Evolutionary conservation across 1,140 invertebrate species (phyloP).

Genomic region (Diorhabda sublineata): DNA sequence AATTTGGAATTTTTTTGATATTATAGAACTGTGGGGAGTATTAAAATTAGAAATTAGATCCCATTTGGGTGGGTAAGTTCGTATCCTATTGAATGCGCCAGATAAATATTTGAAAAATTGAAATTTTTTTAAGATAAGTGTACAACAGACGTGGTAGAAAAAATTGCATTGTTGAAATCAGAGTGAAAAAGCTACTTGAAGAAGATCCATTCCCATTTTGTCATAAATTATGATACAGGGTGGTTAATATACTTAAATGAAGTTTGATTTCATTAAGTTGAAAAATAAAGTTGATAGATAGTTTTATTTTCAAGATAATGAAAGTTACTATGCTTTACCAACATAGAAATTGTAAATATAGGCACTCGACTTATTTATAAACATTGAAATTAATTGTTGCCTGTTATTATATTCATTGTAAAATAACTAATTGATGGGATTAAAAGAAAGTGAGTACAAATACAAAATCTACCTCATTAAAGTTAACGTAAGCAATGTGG

Average conservation of each 20-base stretch:
- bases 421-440: constrained; percentile 15
- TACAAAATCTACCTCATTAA: constrained; percentile 40
- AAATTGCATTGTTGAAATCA: too few relatives aligned
- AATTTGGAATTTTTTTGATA: too few relatives aligned
- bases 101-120: too few relatives aligned
- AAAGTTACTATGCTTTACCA: constrained; percentile 6
- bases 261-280: background rate
- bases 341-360: constrained; percentile 29
- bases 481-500: constrained; percentile 21
- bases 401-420: constrained; percentile 31
- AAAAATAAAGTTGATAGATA: background rate
- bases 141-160: too few relatives aligned
- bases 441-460: constrained; percentile 35
- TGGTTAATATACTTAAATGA: background rate
- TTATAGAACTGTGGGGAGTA: too few relatives aligned
- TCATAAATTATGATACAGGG: too few relatives aligned
- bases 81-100: too few relatives aligned
- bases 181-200: too few relatives aligned
- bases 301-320: constrained; percentile 12
- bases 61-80: too few relatives aligned
- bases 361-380: constrained; percentile 34
- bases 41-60: too few relatives aligned
- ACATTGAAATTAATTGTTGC: constrained; percentile 29
- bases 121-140: too few relatives aligned
- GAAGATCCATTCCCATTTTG: too few relatives aligned